Conservation (phyloP, 2,113 vertebrate genomes). For the Phylloscopus trochiloides region DNA sequence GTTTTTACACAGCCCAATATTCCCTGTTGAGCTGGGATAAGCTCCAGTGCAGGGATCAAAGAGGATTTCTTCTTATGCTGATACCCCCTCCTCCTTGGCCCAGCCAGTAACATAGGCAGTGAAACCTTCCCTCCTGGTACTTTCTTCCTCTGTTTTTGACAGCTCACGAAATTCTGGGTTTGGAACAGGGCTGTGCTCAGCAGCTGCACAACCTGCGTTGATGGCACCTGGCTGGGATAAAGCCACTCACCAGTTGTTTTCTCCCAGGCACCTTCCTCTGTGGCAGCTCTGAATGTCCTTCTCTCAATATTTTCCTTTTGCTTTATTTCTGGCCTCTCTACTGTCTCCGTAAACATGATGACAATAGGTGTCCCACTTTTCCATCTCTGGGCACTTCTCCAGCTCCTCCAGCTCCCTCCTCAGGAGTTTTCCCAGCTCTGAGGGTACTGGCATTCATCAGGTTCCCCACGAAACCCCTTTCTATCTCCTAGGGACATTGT, state of each 20-base stretch:
- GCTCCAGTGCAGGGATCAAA: neutral
- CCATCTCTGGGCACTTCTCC: neutral
- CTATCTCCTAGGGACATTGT: neutral
- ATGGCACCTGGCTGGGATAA: neutral
- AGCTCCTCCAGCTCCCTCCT: neutral
- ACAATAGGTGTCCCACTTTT: neutral
- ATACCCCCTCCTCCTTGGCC: neutral
- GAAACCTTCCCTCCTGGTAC: neutral
- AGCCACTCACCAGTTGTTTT: accelerated
- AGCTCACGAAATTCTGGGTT: neutral
- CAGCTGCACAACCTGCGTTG: neutral
- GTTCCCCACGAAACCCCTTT: neutral
- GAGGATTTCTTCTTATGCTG: neutral
- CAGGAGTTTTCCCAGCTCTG: neutral
- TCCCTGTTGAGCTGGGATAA: neutral
- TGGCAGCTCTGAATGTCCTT: neutral
- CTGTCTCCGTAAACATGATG: neutral
- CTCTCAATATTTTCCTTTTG: neutral
- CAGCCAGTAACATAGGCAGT: neutral
- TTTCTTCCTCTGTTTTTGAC: neutral
- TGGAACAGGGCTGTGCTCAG: neutral
- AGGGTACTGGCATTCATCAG: neutral
- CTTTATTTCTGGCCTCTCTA: neutral
- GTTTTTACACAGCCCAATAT: neutral
- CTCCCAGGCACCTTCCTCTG: neutral